These are phyloP conservation scores for Bergia puertoricense DNA, from an alignment of 92 coral and sea anemone species.

Conservation along the genomic window DNA sequence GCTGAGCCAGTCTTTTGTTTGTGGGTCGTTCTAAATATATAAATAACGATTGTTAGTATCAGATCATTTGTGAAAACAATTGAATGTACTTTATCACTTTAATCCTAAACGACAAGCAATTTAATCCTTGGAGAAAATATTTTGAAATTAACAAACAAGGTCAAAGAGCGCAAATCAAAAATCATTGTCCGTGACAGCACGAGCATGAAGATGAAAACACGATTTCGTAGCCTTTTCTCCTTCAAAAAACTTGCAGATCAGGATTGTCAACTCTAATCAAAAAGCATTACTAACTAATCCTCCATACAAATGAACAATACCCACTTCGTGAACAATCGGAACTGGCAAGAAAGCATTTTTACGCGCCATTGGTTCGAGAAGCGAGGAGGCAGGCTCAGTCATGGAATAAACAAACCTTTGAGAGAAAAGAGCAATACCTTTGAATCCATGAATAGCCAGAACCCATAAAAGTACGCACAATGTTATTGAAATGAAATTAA, in stretches of 20 bases:
- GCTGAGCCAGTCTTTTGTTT: slow-evolving; percentile 34
- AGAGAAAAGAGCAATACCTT: slow-evolving; percentile 11
- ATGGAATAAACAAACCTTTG: background rate
- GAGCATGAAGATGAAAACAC: background rate
- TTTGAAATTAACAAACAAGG: background rate
- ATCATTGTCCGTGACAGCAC: background rate
- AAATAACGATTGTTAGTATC: background rate
- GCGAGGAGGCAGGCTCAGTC: background rate
- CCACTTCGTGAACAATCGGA: slow-evolving; percentile 32
- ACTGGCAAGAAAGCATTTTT: slow-evolving; percentile 17
- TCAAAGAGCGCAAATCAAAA: background rate
- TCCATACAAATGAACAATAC: slow-evolving; percentile 6
- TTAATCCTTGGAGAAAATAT: no score
- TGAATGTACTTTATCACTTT: background rate
- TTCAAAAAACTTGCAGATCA: background rate
- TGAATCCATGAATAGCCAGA: slow-evolving; percentile 23
- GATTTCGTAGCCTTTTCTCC: background rate
- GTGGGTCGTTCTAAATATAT: slow-evolving; percentile 10
- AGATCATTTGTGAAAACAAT: background rate
- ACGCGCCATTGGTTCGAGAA: slow-evolving; percentile 38
- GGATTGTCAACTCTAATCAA: background rate
- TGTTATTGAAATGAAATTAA: background rate
- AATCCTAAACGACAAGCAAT: background rate
- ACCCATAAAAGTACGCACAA: slow-evolving; percentile 12
- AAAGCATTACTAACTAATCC: background rate